A percentile compares a stretch with the other conserved stretches of the same genome.
Evolutionary conservation across 2,113 vertebrate genomes (phyloP).

Genomic region (Girardinichthys multiradiatus): DNA sequence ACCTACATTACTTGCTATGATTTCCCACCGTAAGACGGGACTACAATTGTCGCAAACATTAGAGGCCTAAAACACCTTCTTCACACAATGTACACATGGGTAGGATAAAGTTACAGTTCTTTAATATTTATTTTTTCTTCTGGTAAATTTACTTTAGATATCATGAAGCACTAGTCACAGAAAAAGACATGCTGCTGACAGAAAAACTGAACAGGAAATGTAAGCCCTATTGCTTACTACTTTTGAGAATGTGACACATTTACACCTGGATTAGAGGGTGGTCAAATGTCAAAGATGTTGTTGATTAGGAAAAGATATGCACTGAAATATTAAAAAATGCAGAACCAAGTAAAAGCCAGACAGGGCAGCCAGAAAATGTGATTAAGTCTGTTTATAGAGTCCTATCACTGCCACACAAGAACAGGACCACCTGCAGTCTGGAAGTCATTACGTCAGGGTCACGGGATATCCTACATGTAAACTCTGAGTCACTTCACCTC

Average conservation of each 20-base stretch:
- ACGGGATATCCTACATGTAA: slow-evolving; percentile 93
- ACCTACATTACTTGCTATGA: slow-evolving; percentile 67
- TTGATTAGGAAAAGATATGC: slow-evolving; percentile 1
- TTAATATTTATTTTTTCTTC: neutral
- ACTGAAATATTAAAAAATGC: slow-evolving; percentile 14
- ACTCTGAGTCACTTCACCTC: slow-evolving; percentile 97
- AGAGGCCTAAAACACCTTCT: slow-evolving; percentile 45
- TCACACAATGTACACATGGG: slow-evolving; percentile 74
- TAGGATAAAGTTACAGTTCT: slow-evolving; percentile 6
- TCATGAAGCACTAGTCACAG: neutral
- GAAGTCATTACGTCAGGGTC: slow-evolving; percentile 95
- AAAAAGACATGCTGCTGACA: neutral
- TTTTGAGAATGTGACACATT: neutral
- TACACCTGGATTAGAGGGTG: neutral
- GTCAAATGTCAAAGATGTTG: neutral
- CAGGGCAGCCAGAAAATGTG: slow-evolving; percentile 50
- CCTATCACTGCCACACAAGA: slow-evolving; percentile 85
- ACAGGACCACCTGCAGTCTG: slow-evolving; percentile 95
- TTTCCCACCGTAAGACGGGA: slow-evolving; percentile 60
- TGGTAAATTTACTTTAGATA: neutral
- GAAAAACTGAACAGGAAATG: neutral
- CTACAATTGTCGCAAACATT: slow-evolving; percentile 62
- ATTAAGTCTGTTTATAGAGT: slow-evolving; percentile 80
- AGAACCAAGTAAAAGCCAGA: slow-evolving; percentile 1
- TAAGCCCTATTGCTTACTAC: neutral